Percentiles rank a stretch among this genome's conserved stretches.
These are phyloP conservation scores for Drosophila kambysellisi DNA, from an alignment of 2,888 invertebrate species.

Conservation along the genomic window DNA sequence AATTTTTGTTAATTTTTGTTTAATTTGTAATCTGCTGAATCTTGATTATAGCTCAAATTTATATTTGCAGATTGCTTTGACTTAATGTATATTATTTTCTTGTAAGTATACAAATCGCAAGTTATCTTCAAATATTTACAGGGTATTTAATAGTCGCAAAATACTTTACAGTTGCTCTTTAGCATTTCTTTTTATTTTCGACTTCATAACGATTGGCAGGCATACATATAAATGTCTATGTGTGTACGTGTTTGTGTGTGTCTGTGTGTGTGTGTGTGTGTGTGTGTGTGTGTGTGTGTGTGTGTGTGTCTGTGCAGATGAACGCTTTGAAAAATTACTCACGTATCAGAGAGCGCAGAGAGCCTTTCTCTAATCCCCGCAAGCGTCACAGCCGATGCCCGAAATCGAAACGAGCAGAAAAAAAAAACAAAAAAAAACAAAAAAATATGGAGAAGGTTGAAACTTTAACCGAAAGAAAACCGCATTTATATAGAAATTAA, in stretches of 20 bases:
- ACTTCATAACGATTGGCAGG: constrained; percentile 56
- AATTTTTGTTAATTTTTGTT: background rate
- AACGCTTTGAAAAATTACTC: constrained; percentile 69
- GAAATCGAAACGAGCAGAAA: constrained; percentile 17
- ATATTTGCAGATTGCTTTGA: background rate
- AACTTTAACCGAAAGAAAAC: constrained; percentile 19
- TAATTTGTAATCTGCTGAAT: background rate
- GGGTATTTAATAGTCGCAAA: constrained; percentile 10
- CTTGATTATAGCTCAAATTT: background rate
- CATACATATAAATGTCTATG: constrained; percentile 30
- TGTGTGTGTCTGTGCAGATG: constrained; percentile 2
- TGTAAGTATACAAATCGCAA: no score
- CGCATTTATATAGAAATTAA: constrained; percentile 20
- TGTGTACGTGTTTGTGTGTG: background rate
- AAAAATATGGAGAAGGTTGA: background rate
- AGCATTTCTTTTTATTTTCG: constrained; percentile 23
- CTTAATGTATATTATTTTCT: background rate
- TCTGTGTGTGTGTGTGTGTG: constrained; percentile 10
- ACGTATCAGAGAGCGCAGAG: constrained; percentile 48
- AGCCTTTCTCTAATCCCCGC: constrained; percentile 52
- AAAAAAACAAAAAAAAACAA: background rate
- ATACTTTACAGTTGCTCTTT: background rate
- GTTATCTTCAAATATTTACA: background rate
- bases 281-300: constrained; percentile 12
- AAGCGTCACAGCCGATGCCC: constrained; percentile 47